These are phyloP conservation scores for Galendromus occidentalis DNA, from an alignment of 1,140 invertebrate genomes.

Conservation along the genomic window DNA sequence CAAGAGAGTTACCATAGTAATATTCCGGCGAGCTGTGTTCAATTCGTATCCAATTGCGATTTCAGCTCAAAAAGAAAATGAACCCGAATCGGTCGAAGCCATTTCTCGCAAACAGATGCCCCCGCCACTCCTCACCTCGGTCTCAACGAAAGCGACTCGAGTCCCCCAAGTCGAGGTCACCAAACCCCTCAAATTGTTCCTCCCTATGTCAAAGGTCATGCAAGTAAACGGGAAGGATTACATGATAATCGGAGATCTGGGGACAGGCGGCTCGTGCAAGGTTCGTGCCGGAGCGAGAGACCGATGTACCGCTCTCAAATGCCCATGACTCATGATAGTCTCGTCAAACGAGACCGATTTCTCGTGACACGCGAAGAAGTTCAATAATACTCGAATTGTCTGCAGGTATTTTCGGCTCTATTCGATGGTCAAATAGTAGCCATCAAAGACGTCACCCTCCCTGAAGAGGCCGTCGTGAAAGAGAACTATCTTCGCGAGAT, in stretches of 20 bases:
- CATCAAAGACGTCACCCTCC: slow-evolving; percentile 46
- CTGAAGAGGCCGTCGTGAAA: slow-evolving; percentile 43
- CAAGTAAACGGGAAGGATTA: slow-evolving; percentile 24
- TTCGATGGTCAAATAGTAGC: slow-evolving; percentile 25
- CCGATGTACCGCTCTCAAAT: slow-evolving; percentile 11
- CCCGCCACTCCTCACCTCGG: no score
- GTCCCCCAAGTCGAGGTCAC: neutral
- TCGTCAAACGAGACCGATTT: neutral
- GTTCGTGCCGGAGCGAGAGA: slow-evolving; percentile 13
- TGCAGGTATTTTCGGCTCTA: slow-evolving; percentile 4
- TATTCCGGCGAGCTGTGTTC: no score
- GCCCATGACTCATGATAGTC: neutral
- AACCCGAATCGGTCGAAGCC: neutral
- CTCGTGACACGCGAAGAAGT: neutral
- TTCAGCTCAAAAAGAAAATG: neutral
- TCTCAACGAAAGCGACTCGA: no score
- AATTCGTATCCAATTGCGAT: no score
- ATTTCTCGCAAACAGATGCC: no score
- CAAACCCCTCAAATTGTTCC: neutral
- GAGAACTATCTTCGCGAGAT: slow-evolving; percentile 79
- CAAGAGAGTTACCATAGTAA: no score
- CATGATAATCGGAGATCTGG: slow-evolving; percentile 22
- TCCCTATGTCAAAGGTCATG: neutral
- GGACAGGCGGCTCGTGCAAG: slow-evolving; percentile 26
- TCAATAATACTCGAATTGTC: neutral